phyloP scores from a whole-genome alignment of 2,888 invertebrate genomes.

The Mesochorus sp. region DNA sequence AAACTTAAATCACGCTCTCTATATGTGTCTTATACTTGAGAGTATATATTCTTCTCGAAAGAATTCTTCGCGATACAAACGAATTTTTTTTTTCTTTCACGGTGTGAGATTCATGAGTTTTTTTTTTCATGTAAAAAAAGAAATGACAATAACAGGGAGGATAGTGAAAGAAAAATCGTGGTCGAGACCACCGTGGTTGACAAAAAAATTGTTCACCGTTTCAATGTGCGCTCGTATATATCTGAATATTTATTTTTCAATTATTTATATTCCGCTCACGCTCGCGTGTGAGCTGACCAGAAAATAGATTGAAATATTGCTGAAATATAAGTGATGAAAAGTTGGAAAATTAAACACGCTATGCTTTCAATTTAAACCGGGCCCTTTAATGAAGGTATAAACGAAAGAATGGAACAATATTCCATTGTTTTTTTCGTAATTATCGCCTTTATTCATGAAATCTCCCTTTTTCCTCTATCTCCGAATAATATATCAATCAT shows the following conservation, averaged over 20 bases:
- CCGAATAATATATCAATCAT: too few relatives aligned
- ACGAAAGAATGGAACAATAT: too few relatives aligned
- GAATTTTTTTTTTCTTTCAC: neutral
- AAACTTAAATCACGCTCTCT: too few relatives aligned
- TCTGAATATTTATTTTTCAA: neutral
- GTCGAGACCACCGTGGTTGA: slow-evolving; percentile 39
- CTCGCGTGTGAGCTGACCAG: neutral
- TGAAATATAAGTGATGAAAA: neutral
- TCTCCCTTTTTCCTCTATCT: too few relatives aligned
- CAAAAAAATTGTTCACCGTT: neutral
- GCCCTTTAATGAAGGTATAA: too few relatives aligned
- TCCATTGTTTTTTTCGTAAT: too few relatives aligned
- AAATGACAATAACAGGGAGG: too few relatives aligned
- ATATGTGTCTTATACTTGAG: neutral
- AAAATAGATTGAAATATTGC: neutral
- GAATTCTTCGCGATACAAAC: neutral
- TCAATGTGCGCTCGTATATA: neutral
- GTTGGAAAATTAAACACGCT: too few relatives aligned
- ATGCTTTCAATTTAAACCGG: too few relatives aligned
- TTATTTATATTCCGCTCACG: slow-evolving; percentile 7
- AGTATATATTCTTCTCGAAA: too few relatives aligned
- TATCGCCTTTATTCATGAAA: too few relatives aligned
- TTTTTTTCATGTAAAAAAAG: slow-evolving; percentile 8
- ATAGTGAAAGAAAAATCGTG: neutral
- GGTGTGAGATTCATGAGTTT: neutral